Evolutionary conservation across 2,797 vertebrate genomes (phyloP).

Genomic region (Vespertilio murinus): DNA sequence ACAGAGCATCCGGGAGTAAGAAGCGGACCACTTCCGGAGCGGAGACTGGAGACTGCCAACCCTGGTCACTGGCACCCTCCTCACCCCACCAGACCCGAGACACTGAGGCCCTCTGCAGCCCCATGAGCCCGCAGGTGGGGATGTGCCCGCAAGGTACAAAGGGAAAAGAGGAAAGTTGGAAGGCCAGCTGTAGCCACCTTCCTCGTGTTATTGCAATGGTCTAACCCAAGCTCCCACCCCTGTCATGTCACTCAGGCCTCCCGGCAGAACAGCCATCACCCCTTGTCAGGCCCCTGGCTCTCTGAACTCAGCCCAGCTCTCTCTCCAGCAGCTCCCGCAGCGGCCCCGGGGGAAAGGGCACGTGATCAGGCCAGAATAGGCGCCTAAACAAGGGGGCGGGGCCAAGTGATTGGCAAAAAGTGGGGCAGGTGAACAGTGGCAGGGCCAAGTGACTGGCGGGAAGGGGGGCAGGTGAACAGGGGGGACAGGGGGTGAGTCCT

Average conservation of each 20-base stretch:
- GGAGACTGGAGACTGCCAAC: not conserved
- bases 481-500: too few relatives aligned
- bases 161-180: not conserved
- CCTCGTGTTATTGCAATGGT: not conserved
- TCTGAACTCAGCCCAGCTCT: too few relatives aligned
- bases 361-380: too few relatives aligned
- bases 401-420: too few relatives aligned
- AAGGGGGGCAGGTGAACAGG: too few relatives aligned
- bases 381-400: too few relatives aligned
- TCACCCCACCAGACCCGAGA: not conserved
- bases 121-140: not conserved
- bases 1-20: not conserved
- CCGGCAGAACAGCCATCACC: not conserved
- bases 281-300: not conserved
- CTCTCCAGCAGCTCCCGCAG: too few relatives aligned
- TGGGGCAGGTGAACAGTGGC: too few relatives aligned
- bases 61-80: too few relatives aligned
- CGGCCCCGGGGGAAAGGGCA: too few relatives aligned
- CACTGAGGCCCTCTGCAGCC: not conserved
- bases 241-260: not conserved
- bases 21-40: accelerated
- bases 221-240: not conserved
- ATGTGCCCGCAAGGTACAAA: not conserved
- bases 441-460: too few relatives aligned
- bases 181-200: not conserved